Conservation (phyloP, 2,113 vertebrate species). For the Hystrix cristata region DNA sequence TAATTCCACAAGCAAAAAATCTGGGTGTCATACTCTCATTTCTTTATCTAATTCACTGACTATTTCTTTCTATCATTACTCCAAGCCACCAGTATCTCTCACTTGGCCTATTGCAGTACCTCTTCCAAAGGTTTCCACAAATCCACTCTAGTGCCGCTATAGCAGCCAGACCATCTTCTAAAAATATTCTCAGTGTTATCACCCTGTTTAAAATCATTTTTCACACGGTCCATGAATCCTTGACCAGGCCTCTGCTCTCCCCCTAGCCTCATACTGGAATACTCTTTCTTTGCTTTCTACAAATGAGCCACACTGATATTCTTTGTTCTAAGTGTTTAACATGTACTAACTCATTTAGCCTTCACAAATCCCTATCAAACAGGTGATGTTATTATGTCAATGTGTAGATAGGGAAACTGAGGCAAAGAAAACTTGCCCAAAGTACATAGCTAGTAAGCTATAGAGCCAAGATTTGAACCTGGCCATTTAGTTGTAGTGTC, state of each 20-base stretch:
- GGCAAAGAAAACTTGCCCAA: conserved; percentile 5
- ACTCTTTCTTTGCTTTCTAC: conserved; percentile 32
- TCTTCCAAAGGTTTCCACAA: conserved; percentile 6
- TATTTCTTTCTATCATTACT: background rate
- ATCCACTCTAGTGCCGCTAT: background rate
- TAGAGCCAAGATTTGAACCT: background rate
- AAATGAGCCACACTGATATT: background rate
- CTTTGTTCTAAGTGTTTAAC: background rate
- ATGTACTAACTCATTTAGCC: conserved; percentile 9
- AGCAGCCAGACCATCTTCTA: background rate
- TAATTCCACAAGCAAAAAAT: conserved; percentile 4
- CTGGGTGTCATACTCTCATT: background rate
- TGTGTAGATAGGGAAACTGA: conserved; percentile 22
- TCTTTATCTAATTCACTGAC: conserved; percentile 47
- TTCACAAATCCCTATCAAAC: background rate
- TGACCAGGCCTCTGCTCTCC: background rate
- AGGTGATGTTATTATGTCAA: conserved; percentile 17
- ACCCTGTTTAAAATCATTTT: conserved; percentile 11
- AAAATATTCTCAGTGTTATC: conserved; percentile 26
- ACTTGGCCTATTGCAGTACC: conserved; percentile 4
- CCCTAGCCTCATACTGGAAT: background rate
- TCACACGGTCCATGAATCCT: background rate
- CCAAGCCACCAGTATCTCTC: background rate
- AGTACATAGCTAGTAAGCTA: background rate
- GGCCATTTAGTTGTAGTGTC: background rate